A percentile compares a stretch with the other conserved stretches of the same genome.
These are phyloP conservation scores for Sphecodes monilicornis DNA, from an alignment of 2,888 invertebrate species.

Conservation along the genomic window DNA sequence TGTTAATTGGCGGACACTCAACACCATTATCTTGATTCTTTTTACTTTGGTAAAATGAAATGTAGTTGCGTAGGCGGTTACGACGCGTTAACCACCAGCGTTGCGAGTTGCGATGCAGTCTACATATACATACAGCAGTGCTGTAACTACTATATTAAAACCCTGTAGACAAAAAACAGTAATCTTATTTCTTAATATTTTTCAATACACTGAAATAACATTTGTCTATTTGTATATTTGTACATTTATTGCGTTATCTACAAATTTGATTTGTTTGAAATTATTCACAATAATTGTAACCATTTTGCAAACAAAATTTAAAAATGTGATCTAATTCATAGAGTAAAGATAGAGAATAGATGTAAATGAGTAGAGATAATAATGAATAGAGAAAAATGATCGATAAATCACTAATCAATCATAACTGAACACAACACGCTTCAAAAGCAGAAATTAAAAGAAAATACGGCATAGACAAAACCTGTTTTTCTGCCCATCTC, in stretches of 20 bases:
- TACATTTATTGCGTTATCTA: neutral
- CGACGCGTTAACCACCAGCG: constrained; percentile 57
- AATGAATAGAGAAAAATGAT: neutral
- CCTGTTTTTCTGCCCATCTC: too few species aligned
- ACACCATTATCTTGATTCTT: constrained; percentile 4
- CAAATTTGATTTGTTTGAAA: neutral
- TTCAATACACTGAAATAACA: neutral
- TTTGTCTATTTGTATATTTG: neutral
- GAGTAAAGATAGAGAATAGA: too few species aligned
- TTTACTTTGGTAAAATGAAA: constrained; percentile 11
- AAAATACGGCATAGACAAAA: neutral
- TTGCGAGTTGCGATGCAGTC: constrained; percentile 52
- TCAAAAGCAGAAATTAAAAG: neutral
- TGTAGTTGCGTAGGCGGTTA: constrained; percentile 56
- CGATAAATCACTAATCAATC: neutral
- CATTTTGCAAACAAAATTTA: neutral
- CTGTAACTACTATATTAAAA: constrained; percentile 43
- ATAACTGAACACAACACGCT: neutral
- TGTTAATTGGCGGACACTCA: constrained; percentile 15
- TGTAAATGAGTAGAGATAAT: too few species aligned
- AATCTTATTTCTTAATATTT: neutral
- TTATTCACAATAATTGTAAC: neutral
- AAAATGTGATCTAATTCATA: too few species aligned
- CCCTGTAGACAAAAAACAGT: neutral
- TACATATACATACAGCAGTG: constrained; percentile 57